Percentiles rank a stretch among this genome's conserved stretches.
These are phyloP conservation scores for Pasiphila rectangulata DNA, from an alignment of 2,888 invertebrate species.

Conservation along the genomic window DNA sequence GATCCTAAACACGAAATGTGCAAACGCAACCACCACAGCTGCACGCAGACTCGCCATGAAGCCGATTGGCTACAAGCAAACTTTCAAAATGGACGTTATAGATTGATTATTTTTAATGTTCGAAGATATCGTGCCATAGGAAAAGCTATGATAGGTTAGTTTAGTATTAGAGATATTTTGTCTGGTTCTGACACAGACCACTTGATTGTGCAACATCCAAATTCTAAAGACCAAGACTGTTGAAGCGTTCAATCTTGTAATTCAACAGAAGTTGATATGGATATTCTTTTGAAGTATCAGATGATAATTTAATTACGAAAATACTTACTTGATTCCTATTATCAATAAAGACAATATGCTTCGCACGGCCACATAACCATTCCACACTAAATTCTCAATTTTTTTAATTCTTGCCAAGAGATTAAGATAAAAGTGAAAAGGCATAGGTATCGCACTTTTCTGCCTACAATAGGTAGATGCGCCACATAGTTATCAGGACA, in stretches of 20 bases:
- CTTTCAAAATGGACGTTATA: constrained; percentile 69
- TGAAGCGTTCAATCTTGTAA: too few relatives aligned
- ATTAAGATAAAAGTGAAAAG: too few relatives aligned
- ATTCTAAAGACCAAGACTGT: neutral
- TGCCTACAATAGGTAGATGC: too few relatives aligned
- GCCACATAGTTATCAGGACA: too few relatives aligned
- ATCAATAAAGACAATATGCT: constrained; percentile 27
- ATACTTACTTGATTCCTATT: constrained; percentile 20
- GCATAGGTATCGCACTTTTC: too few relatives aligned
- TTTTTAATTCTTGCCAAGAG: too few relatives aligned
- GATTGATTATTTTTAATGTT: constrained; percentile 49
- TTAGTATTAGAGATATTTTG: neutral
- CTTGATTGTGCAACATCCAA: neutral
- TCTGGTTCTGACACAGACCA: neutral
- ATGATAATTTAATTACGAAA: neutral
- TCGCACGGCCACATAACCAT: too few relatives aligned
- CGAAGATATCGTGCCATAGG: constrained; percentile 17
- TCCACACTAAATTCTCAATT: too few relatives aligned
- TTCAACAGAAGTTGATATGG: too few relatives aligned
- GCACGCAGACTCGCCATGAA: constrained; percentile 68
- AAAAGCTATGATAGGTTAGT: constrained; percentile 8
- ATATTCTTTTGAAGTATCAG: neutral
- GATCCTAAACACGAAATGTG: constrained; percentile 58
- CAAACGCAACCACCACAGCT: constrained; percentile 38
- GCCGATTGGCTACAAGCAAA: constrained; percentile 60